phyloP scores from a whole-genome alignment of 2,888 invertebrate genomes.

The Hofmannophila pseudospretella region DNA sequence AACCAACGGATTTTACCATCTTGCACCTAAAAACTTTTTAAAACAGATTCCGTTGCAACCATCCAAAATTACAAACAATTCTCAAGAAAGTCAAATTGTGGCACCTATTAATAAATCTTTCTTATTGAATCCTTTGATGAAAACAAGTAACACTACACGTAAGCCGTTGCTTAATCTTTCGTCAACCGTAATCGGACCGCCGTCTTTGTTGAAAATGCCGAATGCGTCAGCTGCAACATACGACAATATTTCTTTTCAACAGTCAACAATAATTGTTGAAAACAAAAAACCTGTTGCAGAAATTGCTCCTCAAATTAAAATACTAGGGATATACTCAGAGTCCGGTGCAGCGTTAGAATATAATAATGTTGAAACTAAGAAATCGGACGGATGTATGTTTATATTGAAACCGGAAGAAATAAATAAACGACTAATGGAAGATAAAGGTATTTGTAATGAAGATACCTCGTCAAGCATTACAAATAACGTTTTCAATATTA shows the following conservation, averaged over 20 bases:
- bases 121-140: too few relatives aligned
- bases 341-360: background rate
- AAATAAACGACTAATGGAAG: slow-evolving; percentile 38
- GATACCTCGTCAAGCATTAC: background rate
- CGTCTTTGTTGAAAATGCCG: slow-evolving; percentile 10
- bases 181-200: too few relatives aligned
- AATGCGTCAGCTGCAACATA: background rate
- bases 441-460: slow-evolving; percentile 4
- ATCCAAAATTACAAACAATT: too few relatives aligned
- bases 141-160: background rate
- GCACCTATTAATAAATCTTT: too few relatives aligned
- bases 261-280: slow-evolving; percentile 2
- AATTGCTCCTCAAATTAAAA: slow-evolving; percentile 44
- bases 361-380: slow-evolving; percentile 13
- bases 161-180: too few relatives aligned
- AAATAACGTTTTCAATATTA: background rate
- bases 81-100: too few relatives aligned
- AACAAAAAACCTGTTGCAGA: slow-evolving; percentile 30
- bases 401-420: slow-evolving; percentile 69
- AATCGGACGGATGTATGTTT: slow-evolving; percentile 42
- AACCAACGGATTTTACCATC: slow-evolving; percentile 48
- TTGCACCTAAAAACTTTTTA: slow-evolving; percentile 32
- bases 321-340: slow-evolving; percentile 28
- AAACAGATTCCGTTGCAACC: slow-evolving; percentile 16
- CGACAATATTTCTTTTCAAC: background rate